A percentile compares a stretch with the other conserved stretches of the same genome.
Evolutionary conservation across 1,140 invertebrate genomes (phyloP).

Genomic region (Coptotermes formosanus): DNA sequence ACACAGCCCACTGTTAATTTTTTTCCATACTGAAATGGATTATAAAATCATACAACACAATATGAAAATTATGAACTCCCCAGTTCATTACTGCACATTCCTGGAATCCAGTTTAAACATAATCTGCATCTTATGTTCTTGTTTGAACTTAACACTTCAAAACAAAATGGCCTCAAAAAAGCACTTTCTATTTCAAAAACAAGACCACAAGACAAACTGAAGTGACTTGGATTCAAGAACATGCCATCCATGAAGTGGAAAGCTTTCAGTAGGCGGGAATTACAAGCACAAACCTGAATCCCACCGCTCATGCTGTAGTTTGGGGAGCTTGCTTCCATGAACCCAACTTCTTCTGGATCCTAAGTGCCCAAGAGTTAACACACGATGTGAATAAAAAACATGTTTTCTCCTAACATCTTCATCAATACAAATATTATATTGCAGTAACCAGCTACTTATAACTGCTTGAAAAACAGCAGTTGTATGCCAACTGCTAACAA

Average conservation of each 20-base stretch:
- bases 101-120: not conserved
- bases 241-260: constrained; percentile 9
- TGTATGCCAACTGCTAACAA: constrained; percentile 11
- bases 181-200: not conserved
- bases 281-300: constrained; percentile 41
- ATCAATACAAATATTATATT: not conserved
- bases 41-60: not conserved
- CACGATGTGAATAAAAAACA: constrained; percentile 28
- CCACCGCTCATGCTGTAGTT: constrained; percentile 40
- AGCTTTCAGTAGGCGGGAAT: constrained; percentile 29
- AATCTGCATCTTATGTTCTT: not conserved
- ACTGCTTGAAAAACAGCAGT: not conserved
- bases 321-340: constrained; percentile 39
- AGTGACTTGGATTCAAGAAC: not conserved
- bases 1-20: not conserved
- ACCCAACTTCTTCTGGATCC: constrained; percentile 31
- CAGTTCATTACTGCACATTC: not conserved
- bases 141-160: not conserved
- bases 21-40: constrained; percentile 1
- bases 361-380: constrained; percentile 31
- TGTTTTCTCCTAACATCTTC: constrained; percentile 21
- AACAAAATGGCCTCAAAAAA: not conserved
- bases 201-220: constrained; percentile 8
- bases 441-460: not conserved
- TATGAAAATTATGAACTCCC: not conserved